Percentiles rank a stretch among this genome's conserved stretches.
These are phyloP conservation scores for Chymomyza costata DNA, from an alignment of 1,140 invertebrate genomes.

Conservation along the genomic window DNA sequence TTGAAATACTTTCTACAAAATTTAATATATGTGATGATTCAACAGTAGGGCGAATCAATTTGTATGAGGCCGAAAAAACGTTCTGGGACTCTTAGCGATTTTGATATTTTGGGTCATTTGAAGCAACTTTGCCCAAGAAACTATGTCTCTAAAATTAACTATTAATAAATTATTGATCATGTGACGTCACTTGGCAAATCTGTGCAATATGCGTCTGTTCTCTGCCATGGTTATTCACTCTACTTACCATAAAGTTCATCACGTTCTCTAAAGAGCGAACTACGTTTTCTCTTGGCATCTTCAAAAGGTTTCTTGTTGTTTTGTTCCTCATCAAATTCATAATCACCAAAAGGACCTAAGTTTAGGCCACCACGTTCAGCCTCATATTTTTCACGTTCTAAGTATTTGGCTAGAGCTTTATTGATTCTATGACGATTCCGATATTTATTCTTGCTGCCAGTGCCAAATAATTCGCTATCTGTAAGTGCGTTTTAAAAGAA, in stretches of 20 bases:
- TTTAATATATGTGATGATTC: too few species aligned
- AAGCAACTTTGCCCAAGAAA: too few species aligned
- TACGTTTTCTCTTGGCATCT: slow-evolving; percentile 62
- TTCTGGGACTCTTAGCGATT: too few species aligned
- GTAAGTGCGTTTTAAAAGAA: slow-evolving; percentile 22
- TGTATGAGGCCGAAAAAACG: too few species aligned
- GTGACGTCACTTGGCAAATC: too few species aligned
- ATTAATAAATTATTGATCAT: too few species aligned
- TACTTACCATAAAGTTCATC: slow-evolving; percentile 68
- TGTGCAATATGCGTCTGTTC: background rate
- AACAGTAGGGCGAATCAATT: too few species aligned
- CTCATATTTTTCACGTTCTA: slow-evolving; percentile 63
- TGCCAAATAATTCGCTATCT: slow-evolving; percentile 60
- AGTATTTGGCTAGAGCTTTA: slow-evolving; percentile 71
- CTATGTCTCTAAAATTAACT: background rate
- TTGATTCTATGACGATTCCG: slow-evolving; percentile 69
- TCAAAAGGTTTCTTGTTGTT: slow-evolving; percentile 36
- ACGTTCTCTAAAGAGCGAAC: slow-evolving; percentile 63
- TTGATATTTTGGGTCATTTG: too few species aligned
- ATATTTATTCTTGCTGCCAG: slow-evolving; percentile 54
- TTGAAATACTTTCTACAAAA: too few species aligned
- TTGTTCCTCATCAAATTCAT: slow-evolving; percentile 54
- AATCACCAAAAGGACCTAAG: slow-evolving; percentile 36
- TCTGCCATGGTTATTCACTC: slow-evolving; percentile 2
- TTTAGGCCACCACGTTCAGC: slow-evolving; percentile 28